Percentiles rank a stretch among this genome's conserved stretches.
phyloP scores from a whole-genome alignment of 2,888 invertebrate species.

The Platycheirus rosarum region DNA sequence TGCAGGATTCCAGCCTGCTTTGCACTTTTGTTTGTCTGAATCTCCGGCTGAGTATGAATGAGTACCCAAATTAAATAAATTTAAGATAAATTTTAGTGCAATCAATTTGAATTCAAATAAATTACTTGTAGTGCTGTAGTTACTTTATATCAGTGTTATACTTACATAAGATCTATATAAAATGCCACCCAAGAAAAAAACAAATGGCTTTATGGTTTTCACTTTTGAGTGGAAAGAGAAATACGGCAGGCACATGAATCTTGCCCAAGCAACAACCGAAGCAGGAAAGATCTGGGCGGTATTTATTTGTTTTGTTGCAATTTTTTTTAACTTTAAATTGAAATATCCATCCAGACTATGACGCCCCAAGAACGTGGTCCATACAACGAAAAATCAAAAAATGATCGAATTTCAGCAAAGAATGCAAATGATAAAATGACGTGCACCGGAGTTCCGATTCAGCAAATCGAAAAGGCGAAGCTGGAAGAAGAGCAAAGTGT shows the following conservation, averaged over 20 bases:
- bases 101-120: too few relatives aligned
- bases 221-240: conserved; percentile 78
- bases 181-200: conserved; percentile 77
- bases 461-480: conserved; percentile 75
- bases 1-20: too few relatives aligned
- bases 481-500: conserved; percentile 71
- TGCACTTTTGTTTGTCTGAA: too few relatives aligned
- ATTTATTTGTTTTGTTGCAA: too few relatives aligned
- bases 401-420: conserved; percentile 53
- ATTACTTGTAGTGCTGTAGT: too few relatives aligned
- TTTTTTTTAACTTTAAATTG: too few relatives aligned
- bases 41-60: too few relatives aligned
- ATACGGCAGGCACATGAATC: conserved; percentile 70
- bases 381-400: conserved; percentile 77
- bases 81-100: too few relatives aligned
- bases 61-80: too few relatives aligned
- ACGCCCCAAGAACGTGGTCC: conserved; percentile 76
- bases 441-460: conserved; percentile 76
- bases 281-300: conserved; percentile 79
- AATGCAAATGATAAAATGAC: conserved; percentile 77
- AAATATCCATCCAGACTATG: conserved; percentile 76
- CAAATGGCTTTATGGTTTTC: conserved; percentile 78
- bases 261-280: conserved; percentile 75
- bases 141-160: too few relatives aligned
- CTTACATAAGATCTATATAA: too few relatives aligned